Evolutionary conservation across 2,113 vertebrate genomes (phyloP), one percentile per base, ranked within the genome.

Genomic region (Nothoprocta pentlandii): DNA sequence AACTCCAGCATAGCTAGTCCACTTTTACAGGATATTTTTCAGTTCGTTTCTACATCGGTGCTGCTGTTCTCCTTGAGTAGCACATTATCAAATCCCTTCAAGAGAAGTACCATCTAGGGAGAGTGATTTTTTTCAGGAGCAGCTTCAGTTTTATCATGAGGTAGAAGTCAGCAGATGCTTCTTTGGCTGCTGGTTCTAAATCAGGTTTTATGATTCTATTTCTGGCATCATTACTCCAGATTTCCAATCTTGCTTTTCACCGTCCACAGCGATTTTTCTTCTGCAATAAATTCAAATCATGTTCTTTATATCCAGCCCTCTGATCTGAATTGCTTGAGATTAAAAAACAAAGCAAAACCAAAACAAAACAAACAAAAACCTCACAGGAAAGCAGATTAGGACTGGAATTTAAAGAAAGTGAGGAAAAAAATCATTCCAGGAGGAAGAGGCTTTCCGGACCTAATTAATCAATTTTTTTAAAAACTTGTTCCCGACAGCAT

Each of bases 201-300:
- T 89, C 70, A 78, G 70, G 41, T 94, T 95, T 96, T 93, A 94
- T 74, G 30, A 83, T 79, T 91, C 77, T 85, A n/a, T 92, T 92
- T 95, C 89, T 92, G 71, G 85, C 58, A 75, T 75, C 63, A n/a
- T 67, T 70, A 77, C 67, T 83, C 63, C 82, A 94, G n/a, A 87
- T 77, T 91, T 92, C 69, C 51, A 74, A 79, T 83, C 84, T 77
- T 66, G 14, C 71, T 71, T 94, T 93, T 94, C 87, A 92, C 80
- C 67, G 84, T 94, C 79, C 93, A 49, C 62, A 76, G 85, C 68
- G 64, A 51, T 77, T 94, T 90, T 67, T 90, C 79, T 86, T 83
- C 77, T 74, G 69, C 82, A 74, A 71, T 82, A 92, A 91, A 92
- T 92, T 94, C 73, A 82, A n/a, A 77, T 85, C 83, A 75, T 34